Conservation (phyloP, 37 sponge, comb jelly and placozoan genomes). For the Beroe forskalii region DNA sequence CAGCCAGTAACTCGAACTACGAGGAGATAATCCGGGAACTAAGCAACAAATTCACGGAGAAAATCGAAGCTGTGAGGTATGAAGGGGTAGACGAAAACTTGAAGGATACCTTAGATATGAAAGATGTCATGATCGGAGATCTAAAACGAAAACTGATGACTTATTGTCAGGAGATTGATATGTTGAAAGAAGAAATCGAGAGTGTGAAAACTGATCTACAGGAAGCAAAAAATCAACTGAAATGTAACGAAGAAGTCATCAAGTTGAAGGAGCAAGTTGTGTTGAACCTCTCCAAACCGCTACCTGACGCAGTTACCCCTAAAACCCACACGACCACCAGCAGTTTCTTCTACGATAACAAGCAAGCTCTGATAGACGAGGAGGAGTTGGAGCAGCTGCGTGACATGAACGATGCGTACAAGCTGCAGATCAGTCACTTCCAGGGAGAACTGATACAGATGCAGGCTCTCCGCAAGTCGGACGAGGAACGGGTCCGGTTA, state of each 20-base stretch:
- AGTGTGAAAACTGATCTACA: neutral
- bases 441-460: conserved; percentile 49
- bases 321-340: neutral
- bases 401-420: neutral
- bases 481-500: neutral
- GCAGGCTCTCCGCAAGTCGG: conserved; percentile 24
- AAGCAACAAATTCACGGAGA: conserved; percentile 56
- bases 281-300: conserved; percentile 49
- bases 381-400: conserved; percentile 24
- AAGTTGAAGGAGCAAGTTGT: conserved; percentile 49
- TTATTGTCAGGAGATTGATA: conserved; percentile 55
- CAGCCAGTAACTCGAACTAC: conserved; percentile 19
- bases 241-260: conserved; percentile 49
- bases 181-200: conserved; percentile 42
- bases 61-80: conserved; percentile 14
- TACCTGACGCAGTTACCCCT: neutral
- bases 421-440: conserved; percentile 34
- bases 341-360: conserved; percentile 37
- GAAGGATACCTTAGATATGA: conserved; percentile 19
- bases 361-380: conserved; percentile 33
- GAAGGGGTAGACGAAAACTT: neutral
- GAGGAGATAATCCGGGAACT: conserved; percentile 43
- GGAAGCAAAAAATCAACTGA: conserved; percentile 12
- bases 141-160: conserved; percentile 56
- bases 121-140: conserved; percentile 52